A percentile compares a stretch with the other conserved stretches of the same genome.
phyloP scores from a whole-genome alignment of 2,797 vertebrate genomes.

The Euthynnus affinis region DNA sequence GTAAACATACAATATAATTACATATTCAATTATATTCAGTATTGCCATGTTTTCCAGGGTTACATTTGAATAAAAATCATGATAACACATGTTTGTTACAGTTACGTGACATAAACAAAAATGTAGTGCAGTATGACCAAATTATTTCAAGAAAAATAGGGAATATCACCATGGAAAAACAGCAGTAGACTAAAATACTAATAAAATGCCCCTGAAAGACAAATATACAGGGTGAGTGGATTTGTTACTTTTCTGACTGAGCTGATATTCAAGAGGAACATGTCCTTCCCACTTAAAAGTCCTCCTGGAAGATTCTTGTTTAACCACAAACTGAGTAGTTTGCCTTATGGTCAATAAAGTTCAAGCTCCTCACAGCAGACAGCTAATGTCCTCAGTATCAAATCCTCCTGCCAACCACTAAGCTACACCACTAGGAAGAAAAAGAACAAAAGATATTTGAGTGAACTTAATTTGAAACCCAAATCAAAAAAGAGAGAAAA shows the following conservation, averaged over 20 bases:
- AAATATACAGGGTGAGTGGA: neutral
- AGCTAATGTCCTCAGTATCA: conserved; percentile 27
- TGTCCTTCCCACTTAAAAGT: neutral
- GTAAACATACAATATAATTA: neutral
- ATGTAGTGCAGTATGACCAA: no score
- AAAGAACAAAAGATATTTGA: conserved; percentile 35
- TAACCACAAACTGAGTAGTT: conserved; percentile 11
- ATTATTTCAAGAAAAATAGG: neutral
- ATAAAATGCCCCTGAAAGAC: neutral
- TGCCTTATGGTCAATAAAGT: conserved; percentile 30
- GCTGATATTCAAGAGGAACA: neutral
- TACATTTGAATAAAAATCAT: neutral
- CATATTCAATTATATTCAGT: neutral
- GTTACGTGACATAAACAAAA: no score
- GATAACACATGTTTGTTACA: no score
- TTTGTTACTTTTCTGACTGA: neutral
- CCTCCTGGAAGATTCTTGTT: conserved; percentile 8
- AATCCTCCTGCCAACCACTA: conserved; percentile 34
- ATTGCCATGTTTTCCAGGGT: neutral
- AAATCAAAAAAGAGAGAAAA: conserved; percentile 9
- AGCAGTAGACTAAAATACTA: neutral
- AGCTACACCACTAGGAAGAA: conserved; percentile 31
- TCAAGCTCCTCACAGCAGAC: conserved; percentile 18
- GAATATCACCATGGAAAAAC: neutral
- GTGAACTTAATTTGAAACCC: conserved; percentile 33